A percentile compares a stretch with the other conserved stretches of the same genome.
Evolutionary conservation across 2,797 vertebrate genomes (phyloP).

Genomic region (Coregonus suidteri): DNA sequence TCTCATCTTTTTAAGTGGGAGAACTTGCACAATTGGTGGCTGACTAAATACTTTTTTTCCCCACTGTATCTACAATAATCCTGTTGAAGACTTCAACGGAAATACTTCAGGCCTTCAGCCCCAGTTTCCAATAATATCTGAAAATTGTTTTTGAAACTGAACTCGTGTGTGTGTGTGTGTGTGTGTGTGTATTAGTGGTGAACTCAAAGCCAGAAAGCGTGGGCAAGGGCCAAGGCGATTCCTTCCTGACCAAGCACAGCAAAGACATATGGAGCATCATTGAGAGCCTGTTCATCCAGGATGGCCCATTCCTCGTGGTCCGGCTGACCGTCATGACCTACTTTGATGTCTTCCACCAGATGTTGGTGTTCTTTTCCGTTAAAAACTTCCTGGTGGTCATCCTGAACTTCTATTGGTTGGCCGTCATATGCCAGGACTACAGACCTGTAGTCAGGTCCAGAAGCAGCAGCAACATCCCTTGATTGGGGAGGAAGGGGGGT

Average conservation of each 20-base stretch:
- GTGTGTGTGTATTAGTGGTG: slow-evolving; percentile 71
- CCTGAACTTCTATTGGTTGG: slow-evolving; percentile 86
- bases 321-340: slow-evolving; percentile 84
- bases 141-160: neutral
- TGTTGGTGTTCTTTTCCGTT: slow-evolving; percentile 91
- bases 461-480: neutral
- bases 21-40: no score
- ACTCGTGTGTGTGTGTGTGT: slow-evolving; percentile 2
- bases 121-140: neutral
- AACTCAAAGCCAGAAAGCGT: slow-evolving; percentile 61
- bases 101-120: neutral
- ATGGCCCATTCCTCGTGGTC: slow-evolving; percentile 89
- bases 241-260: slow-evolving; percentile 78
- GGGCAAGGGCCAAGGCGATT: slow-evolving; percentile 40
- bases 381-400: slow-evolving; percentile 91
- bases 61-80: neutral
- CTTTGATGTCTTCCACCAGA: slow-evolving; percentile 86
- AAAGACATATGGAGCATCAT: slow-evolving; percentile 88
- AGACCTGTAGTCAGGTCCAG: slow-evolving; percentile 16
- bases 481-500: no score
- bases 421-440: slow-evolving; percentile 76
- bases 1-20: no score
- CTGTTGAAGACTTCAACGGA: neutral
- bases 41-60: no score
- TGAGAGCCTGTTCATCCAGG: slow-evolving; percentile 91